Conservation (phyloP, 1,140 invertebrate species). For the Formica exsecta region DNA sequence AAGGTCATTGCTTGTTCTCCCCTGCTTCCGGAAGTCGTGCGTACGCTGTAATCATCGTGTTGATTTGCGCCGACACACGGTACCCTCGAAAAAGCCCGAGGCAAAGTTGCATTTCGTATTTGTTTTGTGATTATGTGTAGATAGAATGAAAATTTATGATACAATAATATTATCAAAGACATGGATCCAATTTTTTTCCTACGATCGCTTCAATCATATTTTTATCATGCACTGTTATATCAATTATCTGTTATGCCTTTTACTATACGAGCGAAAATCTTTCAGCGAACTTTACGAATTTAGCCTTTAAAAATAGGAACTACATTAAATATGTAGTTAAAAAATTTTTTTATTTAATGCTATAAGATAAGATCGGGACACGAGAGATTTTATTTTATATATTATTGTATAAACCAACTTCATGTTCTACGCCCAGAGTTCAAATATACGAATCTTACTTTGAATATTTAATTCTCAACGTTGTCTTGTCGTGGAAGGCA, state of each 20-base stretch:
- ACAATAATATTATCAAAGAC: not conserved
- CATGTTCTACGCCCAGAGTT: not conserved
- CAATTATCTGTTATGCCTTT: not conserved
- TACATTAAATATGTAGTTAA: not conserved
- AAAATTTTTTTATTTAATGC: not conserved
- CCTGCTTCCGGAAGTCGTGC: constrained; percentile 66
- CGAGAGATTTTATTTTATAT: not conserved
- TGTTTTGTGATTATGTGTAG: not conserved
- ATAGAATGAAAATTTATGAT: not conserved
- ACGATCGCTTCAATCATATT: not conserved
- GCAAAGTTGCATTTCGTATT: not conserved
- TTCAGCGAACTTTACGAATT: not conserved
- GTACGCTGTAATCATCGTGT: constrained; percentile 46
- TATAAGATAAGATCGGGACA: no score
- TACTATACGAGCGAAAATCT: not conserved
- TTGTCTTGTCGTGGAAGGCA: constrained; percentile 1
- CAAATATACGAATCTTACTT: constrained; percentile 47
- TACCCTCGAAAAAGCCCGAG: constrained; percentile 30
- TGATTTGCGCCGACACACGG: constrained; percentile 32
- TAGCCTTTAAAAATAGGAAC: no score
- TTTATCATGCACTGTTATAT: not conserved
- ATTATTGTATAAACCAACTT: constrained; percentile 15
- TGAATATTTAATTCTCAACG: constrained; percentile 43
- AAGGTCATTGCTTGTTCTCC: constrained; percentile 71
- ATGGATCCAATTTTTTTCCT: not conserved